Base-by-base conservation (phyloP, 2,888 invertebrate genomes). In the Cephus nigrinus region DNA sequence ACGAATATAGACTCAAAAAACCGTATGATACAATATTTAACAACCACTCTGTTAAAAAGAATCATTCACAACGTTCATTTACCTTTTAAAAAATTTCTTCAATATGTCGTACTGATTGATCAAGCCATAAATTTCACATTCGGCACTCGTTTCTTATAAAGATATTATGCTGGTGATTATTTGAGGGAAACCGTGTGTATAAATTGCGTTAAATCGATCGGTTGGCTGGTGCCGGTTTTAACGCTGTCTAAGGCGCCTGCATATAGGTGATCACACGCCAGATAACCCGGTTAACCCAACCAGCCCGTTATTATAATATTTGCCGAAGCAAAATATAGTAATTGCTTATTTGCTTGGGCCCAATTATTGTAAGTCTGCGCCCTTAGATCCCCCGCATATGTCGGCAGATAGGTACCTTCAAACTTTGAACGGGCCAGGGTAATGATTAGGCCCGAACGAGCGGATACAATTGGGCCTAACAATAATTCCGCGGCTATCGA, bases 281-380 rank as follows among this genome's bases (percentile, higher is more conserved):
- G 89, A 89, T 89, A 89, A 89, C 85, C 86, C 83, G 86, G 85
- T 87, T 86, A 87, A 87, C 87, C 86, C 83, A 81, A 80, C 84
- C 81, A 84, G 82, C 84, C 87, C 88, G 85, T 89, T 89, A 89
- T 90, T 90, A 89, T 89, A 89, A 90, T 90, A 89, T 90, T 90
- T 90, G 86, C 89, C 86, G 85, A 88, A 85, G 83, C 86, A 84
- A 87, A 88, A 86, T 86, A 88, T 87, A 87, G 85, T 88, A 86
- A 89, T 89, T 87, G 89, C 88, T 89, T 89, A 88, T 89, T 89
- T 88, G 87, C 86, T 88, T 82, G 84, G 81, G 83, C 82, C 89
- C 89, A 89, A 89, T 89, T 89, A 89, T 84, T 33, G 72, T 76
- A 78, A 75, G 76, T 36, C 75, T 78, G 36, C 76, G 78, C 75